Evolutionary conservation across 2,888 invertebrate species (phyloP).

Genomic region (Eristalis tenax): DNA sequence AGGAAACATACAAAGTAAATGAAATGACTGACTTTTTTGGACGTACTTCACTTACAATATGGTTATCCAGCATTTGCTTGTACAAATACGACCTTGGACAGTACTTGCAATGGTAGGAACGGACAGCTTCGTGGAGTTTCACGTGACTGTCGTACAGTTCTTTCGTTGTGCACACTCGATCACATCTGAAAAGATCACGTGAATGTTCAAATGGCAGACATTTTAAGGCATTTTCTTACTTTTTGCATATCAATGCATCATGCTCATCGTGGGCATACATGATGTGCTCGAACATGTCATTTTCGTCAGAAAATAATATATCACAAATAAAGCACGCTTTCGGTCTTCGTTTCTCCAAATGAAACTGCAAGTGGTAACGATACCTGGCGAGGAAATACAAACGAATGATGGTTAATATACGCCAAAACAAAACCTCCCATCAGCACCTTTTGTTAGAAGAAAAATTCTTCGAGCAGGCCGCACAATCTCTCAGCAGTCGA

Average conservation of each 20-base stretch:
- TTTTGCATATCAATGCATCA: constrained; percentile 74
- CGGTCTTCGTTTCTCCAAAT: constrained; percentile 77
- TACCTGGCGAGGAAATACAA: constrained; percentile 73
- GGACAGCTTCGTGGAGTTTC: constrained; percentile 72
- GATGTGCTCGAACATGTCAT: constrained; percentile 79
- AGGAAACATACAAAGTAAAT: constrained; percentile 8
- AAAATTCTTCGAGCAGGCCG: constrained; percentile 76
- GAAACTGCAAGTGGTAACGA: constrained; percentile 79
- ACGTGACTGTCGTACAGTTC: constrained; percentile 73
- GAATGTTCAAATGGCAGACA: not conserved
- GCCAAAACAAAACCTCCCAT: not conserved
- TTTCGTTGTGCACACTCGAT: constrained; percentile 75
- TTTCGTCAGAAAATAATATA: constrained; percentile 75
- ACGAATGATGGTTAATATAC: not conserved
- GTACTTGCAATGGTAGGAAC: constrained; percentile 72
- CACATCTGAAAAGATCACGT: constrained; percentile 75
- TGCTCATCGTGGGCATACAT: constrained; percentile 77
- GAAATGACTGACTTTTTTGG: not conserved
- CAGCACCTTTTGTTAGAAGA: constrained; percentile 78
- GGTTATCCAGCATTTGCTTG: constrained; percentile 74
- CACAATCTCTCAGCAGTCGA: constrained; percentile 75
- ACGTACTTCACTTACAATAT: constrained; percentile 74
- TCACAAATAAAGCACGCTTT: constrained; percentile 78
- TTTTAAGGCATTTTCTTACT: constrained; percentile 62
- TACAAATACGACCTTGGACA: constrained; percentile 74